Conservation (phyloP, 2,797 vertebrate genomes). For the Cetoscarus ocellatus region DNA sequence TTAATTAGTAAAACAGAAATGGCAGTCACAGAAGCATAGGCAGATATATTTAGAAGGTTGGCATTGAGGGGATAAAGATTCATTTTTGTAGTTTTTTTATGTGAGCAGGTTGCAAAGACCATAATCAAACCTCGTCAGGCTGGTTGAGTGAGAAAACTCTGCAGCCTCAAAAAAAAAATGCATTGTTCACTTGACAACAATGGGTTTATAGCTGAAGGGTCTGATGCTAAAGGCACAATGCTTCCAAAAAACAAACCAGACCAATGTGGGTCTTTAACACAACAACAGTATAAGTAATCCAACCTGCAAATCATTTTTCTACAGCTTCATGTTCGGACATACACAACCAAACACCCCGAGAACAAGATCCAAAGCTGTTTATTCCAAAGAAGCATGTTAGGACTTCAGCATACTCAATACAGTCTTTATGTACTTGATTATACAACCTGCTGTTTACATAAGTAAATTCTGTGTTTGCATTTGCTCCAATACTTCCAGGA, state of each 20-base stretch:
- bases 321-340: background rate
- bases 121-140: background rate
- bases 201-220: background rate
- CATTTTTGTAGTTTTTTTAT: background rate
- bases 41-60: no score
- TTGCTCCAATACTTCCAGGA: background rate
- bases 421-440: conserved; percentile 16
- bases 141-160: background rate
- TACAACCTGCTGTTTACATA: conserved; percentile 12
- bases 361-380: conserved; percentile 6
- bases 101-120: background rate
- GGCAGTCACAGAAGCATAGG: no score
- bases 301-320: conserved; percentile 3
- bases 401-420: background rate
- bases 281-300: background rate
- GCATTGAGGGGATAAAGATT: background rate
- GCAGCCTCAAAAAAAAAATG: no score
- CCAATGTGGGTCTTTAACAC: background rate
- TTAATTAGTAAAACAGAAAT: no score
- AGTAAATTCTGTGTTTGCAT: conserved; percentile 39
- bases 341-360: background rate
- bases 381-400: conserved; percentile 1
- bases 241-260: background rate
- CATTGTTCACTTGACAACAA: no score
- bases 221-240: background rate